phyloP scores from a whole-genome alignment of 2,888 invertebrate species.

The Ashinkailepas kermadecensis region DNA sequence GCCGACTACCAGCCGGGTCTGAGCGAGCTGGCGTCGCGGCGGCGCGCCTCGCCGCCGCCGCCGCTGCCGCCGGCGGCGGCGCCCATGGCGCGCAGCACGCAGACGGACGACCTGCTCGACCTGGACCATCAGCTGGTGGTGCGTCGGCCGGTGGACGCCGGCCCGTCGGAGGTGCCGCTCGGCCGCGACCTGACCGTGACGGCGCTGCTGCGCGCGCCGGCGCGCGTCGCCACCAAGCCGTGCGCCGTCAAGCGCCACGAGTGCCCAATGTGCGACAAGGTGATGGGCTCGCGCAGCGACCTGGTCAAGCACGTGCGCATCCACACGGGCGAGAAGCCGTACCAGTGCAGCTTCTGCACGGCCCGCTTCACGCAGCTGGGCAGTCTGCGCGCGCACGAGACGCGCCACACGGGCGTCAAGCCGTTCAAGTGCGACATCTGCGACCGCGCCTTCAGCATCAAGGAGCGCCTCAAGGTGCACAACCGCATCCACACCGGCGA shows the following conservation, averaged over 20 bases:
- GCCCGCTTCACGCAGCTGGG: slow-evolving; percentile 33
- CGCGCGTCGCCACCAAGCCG: background rate
- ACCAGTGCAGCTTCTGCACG: slow-evolving; percentile 31
- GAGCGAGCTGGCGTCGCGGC: slow-evolving; percentile 8
- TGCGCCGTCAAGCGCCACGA: background rate
- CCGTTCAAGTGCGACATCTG: slow-evolving; percentile 33
- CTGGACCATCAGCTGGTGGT: background rate
- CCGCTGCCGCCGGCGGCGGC: background rate
- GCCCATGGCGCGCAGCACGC: background rate
- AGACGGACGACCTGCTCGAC: background rate
- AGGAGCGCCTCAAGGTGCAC: slow-evolving; percentile 52
- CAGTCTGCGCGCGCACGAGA: slow-evolving; percentile 32
- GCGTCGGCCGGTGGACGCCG: background rate
- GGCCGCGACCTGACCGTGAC: background rate
- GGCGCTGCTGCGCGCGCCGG: background rate
- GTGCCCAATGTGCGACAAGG: slow-evolving; percentile 10
- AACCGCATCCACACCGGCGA: slow-evolving; percentile 50
- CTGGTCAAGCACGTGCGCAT: slow-evolving; percentile 33
- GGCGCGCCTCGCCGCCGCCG: background rate
- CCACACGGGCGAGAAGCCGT: slow-evolving; percentile 33
- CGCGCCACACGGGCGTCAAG: slow-evolving; percentile 33
- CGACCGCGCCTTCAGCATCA: slow-evolving; percentile 31
- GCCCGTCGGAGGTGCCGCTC: background rate
- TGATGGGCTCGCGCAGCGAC: slow-evolving; percentile 25
- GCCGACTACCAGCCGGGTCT: slow-evolving; percentile 7